These are phyloP conservation scores for Patella pellucida DNA, from an alignment of 2,888 invertebrate species.

Conservation along the genomic window DNA sequence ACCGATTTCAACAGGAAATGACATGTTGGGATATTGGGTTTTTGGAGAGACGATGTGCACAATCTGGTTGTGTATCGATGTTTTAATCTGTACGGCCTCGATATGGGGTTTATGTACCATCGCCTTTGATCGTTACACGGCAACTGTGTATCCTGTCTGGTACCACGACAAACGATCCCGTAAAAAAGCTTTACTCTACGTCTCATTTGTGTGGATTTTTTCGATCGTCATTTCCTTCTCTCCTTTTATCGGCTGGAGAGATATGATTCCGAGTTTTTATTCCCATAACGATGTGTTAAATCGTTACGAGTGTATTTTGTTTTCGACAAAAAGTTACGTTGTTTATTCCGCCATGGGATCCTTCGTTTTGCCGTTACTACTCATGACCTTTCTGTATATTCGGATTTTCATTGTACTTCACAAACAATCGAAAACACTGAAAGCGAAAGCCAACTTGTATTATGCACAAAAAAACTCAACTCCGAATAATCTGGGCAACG, in stretches of 20 bases:
- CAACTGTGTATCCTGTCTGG: slow-evolving; percentile 71
- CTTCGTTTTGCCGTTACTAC: slow-evolving; percentile 68
- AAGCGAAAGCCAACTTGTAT: slow-evolving; percentile 24
- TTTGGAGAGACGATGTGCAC: slow-evolving; percentile 67
- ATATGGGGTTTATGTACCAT: slow-evolving; percentile 71
- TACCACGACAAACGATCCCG: slow-evolving; percentile 67
- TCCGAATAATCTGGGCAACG: neutral
- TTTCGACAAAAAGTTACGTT: slow-evolving; percentile 67
- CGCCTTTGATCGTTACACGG: slow-evolving; percentile 70
- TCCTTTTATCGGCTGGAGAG: slow-evolving; percentile 67
- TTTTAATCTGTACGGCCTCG: slow-evolving; percentile 71
- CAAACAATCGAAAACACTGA: slow-evolving; percentile 49
- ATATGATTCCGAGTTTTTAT: slow-evolving; percentile 59
- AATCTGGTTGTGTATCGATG: slow-evolving; percentile 67
- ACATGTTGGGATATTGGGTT: slow-evolving; percentile 69
- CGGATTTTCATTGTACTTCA: slow-evolving; percentile 68
- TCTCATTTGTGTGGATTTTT: slow-evolving; percentile 70
- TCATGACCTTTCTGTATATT: slow-evolving; percentile 69
- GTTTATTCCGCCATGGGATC: slow-evolving; percentile 70
- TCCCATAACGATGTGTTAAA: slow-evolving; percentile 50
- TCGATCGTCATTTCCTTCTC: slow-evolving; percentile 68
- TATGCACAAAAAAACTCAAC: slow-evolving; percentile 41
- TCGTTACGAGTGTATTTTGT: slow-evolving; percentile 65
- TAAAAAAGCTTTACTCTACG: slow-evolving; percentile 64
- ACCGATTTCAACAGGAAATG: slow-evolving; percentile 67